These are phyloP conservation scores for Steinernema scapterisci DNA, from an alignment of 2,888 invertebrate species.

Conservation along the genomic window DNA sequence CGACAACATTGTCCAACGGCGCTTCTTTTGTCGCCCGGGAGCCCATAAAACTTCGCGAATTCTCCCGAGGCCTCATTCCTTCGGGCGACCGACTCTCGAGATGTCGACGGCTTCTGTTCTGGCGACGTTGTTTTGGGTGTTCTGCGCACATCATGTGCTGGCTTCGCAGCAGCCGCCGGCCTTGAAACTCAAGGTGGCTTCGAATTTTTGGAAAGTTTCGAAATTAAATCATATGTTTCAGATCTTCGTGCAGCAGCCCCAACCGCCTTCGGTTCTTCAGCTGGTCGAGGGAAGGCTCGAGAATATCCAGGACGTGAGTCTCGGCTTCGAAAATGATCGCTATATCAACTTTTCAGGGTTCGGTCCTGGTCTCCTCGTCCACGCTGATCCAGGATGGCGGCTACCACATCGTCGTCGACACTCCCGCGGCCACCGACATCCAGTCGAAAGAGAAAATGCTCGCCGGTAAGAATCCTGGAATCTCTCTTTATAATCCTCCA, in stretches of 20 bases:
- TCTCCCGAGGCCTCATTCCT: neutral
- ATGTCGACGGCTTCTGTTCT: conserved; percentile 5
- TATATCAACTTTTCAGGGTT: conserved; percentile 40
- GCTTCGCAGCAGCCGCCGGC: neutral
- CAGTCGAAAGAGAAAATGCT: conserved; percentile 57
- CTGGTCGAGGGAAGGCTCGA: conserved; percentile 49
- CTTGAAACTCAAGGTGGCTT: neutral
- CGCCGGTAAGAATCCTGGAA: conserved; percentile 41
- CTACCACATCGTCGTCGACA: conserved; percentile 60
- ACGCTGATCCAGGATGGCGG: conserved; percentile 59
- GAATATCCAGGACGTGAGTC: conserved; percentile 46
- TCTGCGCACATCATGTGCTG: too few relatives aligned
- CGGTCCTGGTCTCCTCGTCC: conserved; percentile 52
- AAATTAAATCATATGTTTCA: conserved; percentile 30
- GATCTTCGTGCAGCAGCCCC: conserved; percentile 52
- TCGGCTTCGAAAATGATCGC: neutral
- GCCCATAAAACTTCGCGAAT: neutral
- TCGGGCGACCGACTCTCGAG: conserved; percentile 21
- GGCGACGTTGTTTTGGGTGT: neutral
- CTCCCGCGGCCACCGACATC: conserved; percentile 60
- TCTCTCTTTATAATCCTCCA: neutral
- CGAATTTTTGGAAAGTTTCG: neutral
- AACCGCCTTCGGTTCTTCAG: conserved; percentile 52
- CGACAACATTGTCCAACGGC: conserved; percentile 21
- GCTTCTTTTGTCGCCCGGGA: neutral